Evolutionary conservation across 1,140 invertebrate species (phyloP).

Genomic region (Apis mellifera): Amel_HAv3.1 CM009938.2:8782001-8782500

Average conservation of each 20-base stretch:
- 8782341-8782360: no score
- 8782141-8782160: constrained; percentile 5
- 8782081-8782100: background rate
- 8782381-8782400: no score
- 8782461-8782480: no score
- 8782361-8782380: no score
- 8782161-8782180: constrained; percentile 20
- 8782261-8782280: constrained; percentile 41
- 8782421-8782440: no score
- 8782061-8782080: background rate
- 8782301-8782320: constrained; percentile 55
- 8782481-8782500: no score
- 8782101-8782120: background rate
- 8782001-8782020: background rate
- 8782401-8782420: no score
- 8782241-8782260: constrained; percentile 33
- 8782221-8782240: constrained; percentile 65
- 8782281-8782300: constrained; percentile 48
- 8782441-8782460: no score
- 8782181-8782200: constrained; percentile 3
- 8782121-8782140: background rate
- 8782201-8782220: constrained; percentile 23
- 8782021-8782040: background rate
- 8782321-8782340: constrained; percentile 55
- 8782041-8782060: background rate